Evolutionary conservation across 2,888 invertebrate genomes (phyloP).

Genomic region (Trachelus troglodyta): DNA sequence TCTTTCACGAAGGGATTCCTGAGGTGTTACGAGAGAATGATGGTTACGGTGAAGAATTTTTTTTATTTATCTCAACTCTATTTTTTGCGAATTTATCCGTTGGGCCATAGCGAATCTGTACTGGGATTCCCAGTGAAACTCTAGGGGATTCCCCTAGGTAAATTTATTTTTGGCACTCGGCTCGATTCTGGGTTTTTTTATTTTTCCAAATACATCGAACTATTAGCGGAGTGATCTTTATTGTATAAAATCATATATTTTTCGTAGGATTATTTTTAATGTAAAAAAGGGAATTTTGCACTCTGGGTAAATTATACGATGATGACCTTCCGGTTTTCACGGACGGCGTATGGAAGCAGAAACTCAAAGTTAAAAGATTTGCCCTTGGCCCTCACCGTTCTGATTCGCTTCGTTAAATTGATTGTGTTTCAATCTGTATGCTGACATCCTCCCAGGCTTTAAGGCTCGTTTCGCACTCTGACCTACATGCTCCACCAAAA

Average conservation of each 20-base stretch:
- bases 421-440: slow-evolving; percentile 55
- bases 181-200: not conserved
- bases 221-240: no score
- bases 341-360: slow-evolving; percentile 35
- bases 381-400: slow-evolving; percentile 55
- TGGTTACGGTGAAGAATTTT: not conserved
- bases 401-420: slow-evolving; percentile 58
- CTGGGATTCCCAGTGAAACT: not conserved
- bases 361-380: slow-evolving; percentile 54
- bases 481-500: slow-evolving; percentile 11
- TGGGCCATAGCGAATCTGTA: not conserved
- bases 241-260: no score
- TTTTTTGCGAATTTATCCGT: not conserved
- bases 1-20: no score
- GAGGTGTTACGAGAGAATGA: no score
- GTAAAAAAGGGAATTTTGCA: not conserved
- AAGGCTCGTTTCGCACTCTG: slow-evolving; percentile 12
- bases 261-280: not conserved
- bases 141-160: not conserved
- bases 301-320: not conserved
- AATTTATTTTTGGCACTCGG: not conserved
- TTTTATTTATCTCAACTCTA: not conserved
- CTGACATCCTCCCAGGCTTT: slow-evolving; percentile 19
- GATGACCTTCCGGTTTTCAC: not conserved
- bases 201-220: no score